These are phyloP conservation scores for Perizoma flavofasciatum DNA, from an alignment of 2,888 invertebrate genomes.

Conservation along the genomic window DNA sequence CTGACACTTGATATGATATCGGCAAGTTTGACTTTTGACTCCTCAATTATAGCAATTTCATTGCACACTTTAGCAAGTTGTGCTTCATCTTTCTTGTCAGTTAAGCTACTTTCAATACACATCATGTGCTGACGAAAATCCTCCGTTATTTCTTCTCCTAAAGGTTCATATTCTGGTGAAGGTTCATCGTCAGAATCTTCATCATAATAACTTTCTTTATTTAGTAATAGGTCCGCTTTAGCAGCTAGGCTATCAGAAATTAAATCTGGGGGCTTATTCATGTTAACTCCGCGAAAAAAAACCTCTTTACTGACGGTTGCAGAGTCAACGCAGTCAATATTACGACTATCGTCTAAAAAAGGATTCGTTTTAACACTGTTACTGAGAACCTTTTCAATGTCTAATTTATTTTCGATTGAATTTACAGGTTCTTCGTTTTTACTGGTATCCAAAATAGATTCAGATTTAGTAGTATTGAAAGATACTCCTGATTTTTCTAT, in stretches of 20 bases:
- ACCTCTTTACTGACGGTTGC: not conserved
- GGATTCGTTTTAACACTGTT: slow-evolving; percentile 6
- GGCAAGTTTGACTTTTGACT: slow-evolving; percentile 22
- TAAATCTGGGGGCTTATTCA: slow-evolving; percentile 24
- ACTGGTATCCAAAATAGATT: slow-evolving; percentile 16
- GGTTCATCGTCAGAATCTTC: slow-evolving; percentile 42
- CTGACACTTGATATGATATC: slow-evolving; percentile 12
- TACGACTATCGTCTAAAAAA: slow-evolving; percentile 22
- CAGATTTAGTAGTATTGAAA: slow-evolving; percentile 1
- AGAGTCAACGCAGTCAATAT: slow-evolving; percentile 14
- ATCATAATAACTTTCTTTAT: slow-evolving; percentile 22
- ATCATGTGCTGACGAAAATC: slow-evolving; percentile 40
- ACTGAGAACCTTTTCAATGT: not conserved
- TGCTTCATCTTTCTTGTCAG: slow-evolving; percentile 37
- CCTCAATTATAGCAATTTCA: slow-evolving; percentile 30
- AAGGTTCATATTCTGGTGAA: slow-evolving; percentile 40
- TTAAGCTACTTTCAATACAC: slow-evolving; percentile 36
- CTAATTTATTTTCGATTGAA: slow-evolving; percentile 6
- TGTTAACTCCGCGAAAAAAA: slow-evolving; percentile 20
- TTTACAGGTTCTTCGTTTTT: slow-evolving; percentile 1
- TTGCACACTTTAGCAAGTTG: slow-evolving; percentile 37
- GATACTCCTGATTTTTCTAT: not conserved
- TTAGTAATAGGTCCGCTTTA: slow-evolving; percentile 10
- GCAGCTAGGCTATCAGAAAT: slow-evolving; percentile 10
- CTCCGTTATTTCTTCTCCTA: slow-evolving; percentile 38